These are phyloP conservation scores for Spodoptera exigua DNA, from an alignment of 2,888 invertebrate genomes.

Conservation along the genomic window DNA sequence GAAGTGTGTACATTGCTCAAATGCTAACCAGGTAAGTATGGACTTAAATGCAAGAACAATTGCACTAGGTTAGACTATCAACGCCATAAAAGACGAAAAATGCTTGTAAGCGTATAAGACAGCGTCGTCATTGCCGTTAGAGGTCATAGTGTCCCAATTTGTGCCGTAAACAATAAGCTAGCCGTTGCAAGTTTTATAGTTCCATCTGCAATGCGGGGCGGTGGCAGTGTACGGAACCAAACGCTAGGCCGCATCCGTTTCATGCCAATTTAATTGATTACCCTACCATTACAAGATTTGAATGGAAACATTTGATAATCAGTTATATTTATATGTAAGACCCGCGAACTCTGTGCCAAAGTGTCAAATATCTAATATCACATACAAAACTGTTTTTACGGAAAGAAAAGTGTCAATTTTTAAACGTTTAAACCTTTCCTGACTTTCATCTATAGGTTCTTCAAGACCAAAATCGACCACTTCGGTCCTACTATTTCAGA, in stretches of 20 bases:
- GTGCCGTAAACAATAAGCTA: conserved; percentile 44
- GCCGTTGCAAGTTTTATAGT: conserved; percentile 40
- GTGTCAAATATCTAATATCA: too few relatives aligned
- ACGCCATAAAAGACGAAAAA: conserved; percentile 32
- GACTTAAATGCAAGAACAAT: conserved; percentile 10
- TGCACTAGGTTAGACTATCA: conserved; percentile 34
- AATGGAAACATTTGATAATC: background rate
- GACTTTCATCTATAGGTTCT: too few relatives aligned
- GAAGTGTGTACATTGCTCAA: conserved; percentile 19
- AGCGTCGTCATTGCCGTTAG: conserved; percentile 40
- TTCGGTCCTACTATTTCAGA: too few relatives aligned
- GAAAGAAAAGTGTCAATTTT: too few relatives aligned
- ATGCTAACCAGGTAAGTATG: conserved; percentile 14
- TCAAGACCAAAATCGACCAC: too few relatives aligned
- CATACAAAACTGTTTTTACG: too few relatives aligned
- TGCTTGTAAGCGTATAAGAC: conserved; percentile 28
- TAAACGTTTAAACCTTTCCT: too few relatives aligned
- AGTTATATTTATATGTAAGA: too few relatives aligned
- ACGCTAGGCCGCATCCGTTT: conserved; percentile 42
- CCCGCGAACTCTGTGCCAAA: too few relatives aligned
- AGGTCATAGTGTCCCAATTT: conserved; percentile 40
- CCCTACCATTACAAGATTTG: conserved; percentile 10
- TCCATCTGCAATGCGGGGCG: conserved; percentile 58
- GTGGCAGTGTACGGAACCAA: conserved; percentile 47
- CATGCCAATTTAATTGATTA: conserved; percentile 50